Conservation (phyloP, 2,113 vertebrate genomes). For the Periophthalmus modestus region DNA sequence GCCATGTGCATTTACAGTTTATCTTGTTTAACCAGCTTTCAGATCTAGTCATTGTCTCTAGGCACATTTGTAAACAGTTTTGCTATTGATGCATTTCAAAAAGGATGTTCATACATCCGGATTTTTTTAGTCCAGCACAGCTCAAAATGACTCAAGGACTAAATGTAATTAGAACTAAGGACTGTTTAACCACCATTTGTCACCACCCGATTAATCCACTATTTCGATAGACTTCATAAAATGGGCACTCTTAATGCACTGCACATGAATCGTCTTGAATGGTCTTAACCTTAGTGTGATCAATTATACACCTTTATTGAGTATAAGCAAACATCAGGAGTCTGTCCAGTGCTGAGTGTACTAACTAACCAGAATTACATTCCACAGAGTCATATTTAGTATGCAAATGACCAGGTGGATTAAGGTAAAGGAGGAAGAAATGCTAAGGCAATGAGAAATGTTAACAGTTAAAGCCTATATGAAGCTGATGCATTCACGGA, state of each 20-base stretch:
- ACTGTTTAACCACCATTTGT: not conserved
- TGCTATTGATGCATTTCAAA: no score
- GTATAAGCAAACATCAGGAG: slow-evolving; percentile 24
- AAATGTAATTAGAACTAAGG: not conserved
- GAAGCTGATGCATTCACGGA: not conserved
- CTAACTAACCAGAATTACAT: slow-evolving; percentile 9
- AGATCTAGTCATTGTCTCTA: no score
- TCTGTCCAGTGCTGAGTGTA: slow-evolving; percentile 20
- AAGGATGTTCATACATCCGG: not conserved
- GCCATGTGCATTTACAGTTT: not conserved
- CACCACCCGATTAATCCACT: not conserved
- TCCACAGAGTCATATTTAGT: slow-evolving; percentile 44
- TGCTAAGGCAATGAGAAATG: not conserved
- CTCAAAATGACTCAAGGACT: not conserved
- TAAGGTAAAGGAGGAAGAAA: not conserved
- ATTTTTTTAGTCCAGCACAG: not conserved
- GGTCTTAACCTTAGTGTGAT: slow-evolving; percentile 6
- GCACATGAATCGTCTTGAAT: not conserved
- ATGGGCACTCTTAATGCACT: not conserved
- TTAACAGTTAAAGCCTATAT: not conserved
- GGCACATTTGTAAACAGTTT: no score
- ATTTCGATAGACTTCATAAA: not conserved
- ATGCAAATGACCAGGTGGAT: slow-evolving; percentile 43
- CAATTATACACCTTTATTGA: not conserved
- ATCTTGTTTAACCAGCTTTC: no score